A percentile compares a stretch with the other conserved stretches of the same genome.
Conservation (phyloP, 1,140 invertebrate genomes). For the Drosophila funebris region DNA sequence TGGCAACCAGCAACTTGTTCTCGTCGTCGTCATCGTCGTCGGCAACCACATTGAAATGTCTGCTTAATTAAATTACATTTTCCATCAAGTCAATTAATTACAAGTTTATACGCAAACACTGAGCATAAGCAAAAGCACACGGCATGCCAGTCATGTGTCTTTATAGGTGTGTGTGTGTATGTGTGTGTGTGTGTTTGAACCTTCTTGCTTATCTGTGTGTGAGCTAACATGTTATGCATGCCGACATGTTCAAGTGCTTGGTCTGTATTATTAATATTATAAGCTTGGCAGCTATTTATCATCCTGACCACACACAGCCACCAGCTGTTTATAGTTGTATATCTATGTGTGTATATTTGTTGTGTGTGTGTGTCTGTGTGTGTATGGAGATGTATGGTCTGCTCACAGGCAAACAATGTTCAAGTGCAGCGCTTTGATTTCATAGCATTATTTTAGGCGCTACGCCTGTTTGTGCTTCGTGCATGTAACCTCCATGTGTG, state of each 20-base stretch:
- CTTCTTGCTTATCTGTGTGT: slow-evolving; percentile 24
- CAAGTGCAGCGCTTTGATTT: slow-evolving; percentile 63
- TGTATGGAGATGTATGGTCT: slow-evolving; percentile 19
- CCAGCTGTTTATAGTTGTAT: slow-evolving; percentile 1
- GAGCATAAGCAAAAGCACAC: slow-evolving; percentile 26
- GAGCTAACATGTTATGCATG: slow-evolving; percentile 72
- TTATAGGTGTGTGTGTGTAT: slow-evolving; percentile 18
- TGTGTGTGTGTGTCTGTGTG: slow-evolving; percentile 10
- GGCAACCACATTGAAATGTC: slow-evolving; percentile 74
- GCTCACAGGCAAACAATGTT: slow-evolving; percentile 29
- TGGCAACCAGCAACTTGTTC: too few species aligned
- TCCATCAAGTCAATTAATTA: slow-evolving; percentile 83
- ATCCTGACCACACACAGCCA: slow-evolving; percentile 47
- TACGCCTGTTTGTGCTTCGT: background rate
- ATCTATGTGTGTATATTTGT: slow-evolving; percentile 3
- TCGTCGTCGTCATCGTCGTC: slow-evolving; percentile 29
- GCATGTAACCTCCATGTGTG: background rate
- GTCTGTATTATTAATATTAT: slow-evolving; percentile 82
- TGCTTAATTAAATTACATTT: slow-evolving; percentile 83
- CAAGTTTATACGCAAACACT: slow-evolving; percentile 68
- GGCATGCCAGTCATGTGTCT: slow-evolving; percentile 16
- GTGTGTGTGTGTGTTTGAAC: slow-evolving; percentile 15
- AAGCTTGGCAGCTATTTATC: slow-evolving; percentile 78
- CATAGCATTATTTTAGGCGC: slow-evolving; percentile 19
- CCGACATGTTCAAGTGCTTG: slow-evolving; percentile 79